Base-by-base conservation (phyloP, 2,113 vertebrate genomes). In the Cinclus mexicanus region DNA sequence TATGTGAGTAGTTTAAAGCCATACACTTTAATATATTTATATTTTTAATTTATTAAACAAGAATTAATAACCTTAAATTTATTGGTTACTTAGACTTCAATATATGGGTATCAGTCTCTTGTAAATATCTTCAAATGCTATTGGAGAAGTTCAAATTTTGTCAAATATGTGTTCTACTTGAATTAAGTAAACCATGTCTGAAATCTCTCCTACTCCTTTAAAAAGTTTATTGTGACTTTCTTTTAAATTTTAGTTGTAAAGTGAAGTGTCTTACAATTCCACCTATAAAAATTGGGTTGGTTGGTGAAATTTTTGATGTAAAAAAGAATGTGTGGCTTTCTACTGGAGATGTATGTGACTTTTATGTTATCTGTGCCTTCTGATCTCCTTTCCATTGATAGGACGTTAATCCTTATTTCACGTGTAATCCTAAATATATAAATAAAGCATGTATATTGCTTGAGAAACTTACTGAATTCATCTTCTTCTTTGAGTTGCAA, bases 321-420 rank as follows among this genome's bases (percentile, higher is more conserved):
- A 93, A 91, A 95, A 88, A 70, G 41, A 60, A 83, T 3, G 3
- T 17, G 47, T 87, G 49, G 21, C 68, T 94, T 93, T 75, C 91
- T 52, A 3, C 29, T 44, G 8, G 39, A 79, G 49, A 39, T 35
- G 53, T 78, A 90, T 29, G 29, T 91, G 81, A 81, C 70, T 88
- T 61, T 29, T 12, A 15, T 59, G 44, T 89, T 92, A 39, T 37
- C 68, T 83, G 6, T 93, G 88, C 49, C 93, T 93, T 96, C 89
- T 92, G 76, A 94, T 88, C 89, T 76, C 69, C 81, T 87, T 93
- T 84, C 52, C 3, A 3, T 74, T 89, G 64, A 92, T 4, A 74
- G 55, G 81, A 78, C 1, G 5, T 87, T 96, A 95, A 96, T 96
- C 89, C 86, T 89, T 79, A 87, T 84, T 95, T 90, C 71, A 91